Evolutionary conservation across 1,140 invertebrate genomes (phyloP), one percentile per base, ranked within the genome.

Genomic region (Pristionchus pacificus): DNA sequence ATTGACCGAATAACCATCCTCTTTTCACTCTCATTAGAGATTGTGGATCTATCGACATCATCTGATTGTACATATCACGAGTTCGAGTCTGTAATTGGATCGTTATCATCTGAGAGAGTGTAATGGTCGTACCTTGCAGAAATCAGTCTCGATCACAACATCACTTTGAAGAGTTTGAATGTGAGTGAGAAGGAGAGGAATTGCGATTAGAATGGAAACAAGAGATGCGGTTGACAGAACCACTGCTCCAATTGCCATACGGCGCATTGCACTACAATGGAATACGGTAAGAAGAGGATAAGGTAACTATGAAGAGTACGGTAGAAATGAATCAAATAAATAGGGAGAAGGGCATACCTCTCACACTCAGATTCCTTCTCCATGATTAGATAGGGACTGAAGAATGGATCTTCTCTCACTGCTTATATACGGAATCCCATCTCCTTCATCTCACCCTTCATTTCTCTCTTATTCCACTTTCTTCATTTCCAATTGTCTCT

Each of bases 1-100:
- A 77, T 15, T 78, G 76, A 38, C 76, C 76, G 70, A 77, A 77
- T 32, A 71, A 74, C 76, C 76, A 77, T 32, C 65, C 74, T 61
- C 76, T 69, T 66, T 74, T 76, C n/a, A 49, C 61, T 38, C 76
- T 63, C 3, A 57, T 24, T 31, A 25, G 49, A 1, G 19, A 32
- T 24, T 57, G 59, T 33, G 67, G 68, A 25, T 28, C 49, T n/a
- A 60, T 67, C 13, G 64, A 27, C 13, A 65, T 25, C 60, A 66
- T 66, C 33, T 70, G 55, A 6, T 64, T 25, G n/a, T 49, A 33
- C 67, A 74, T 65, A 49, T 73, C 71, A 60, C 71, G 71, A 28
- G 71, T 59, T 63, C 65, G 65, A n/a, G 29, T 38, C 69, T 70
- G 29, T 49, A 64, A 38, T 32, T 25, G 27, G 14, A 38, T 10